Percentiles rank a stretch among this genome's conserved stretches.
These are phyloP conservation scores for Orbicella faveolata DNA, from an alignment of 64 coral and sea anemone species.

Conservation along the genomic window DNA sequence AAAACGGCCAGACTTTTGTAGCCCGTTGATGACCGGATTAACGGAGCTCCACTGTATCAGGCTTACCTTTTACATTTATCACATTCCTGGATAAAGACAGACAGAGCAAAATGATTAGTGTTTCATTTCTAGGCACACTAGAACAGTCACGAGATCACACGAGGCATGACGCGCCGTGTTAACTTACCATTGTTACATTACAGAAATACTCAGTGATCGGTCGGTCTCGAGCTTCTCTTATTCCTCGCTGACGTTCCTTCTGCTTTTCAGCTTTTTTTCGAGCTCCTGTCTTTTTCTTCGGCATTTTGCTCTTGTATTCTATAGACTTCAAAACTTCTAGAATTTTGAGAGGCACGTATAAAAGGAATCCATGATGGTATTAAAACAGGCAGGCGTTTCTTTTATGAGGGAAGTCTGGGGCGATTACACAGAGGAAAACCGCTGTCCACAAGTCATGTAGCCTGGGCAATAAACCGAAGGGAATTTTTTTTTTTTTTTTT, in stretches of 20 bases:
- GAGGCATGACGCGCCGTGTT: no score
- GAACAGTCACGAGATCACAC: background rate
- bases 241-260: constrained; percentile 79
- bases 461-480: no score
- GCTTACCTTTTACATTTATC: constrained; percentile 98
- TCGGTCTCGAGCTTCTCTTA: constrained; percentile 50
- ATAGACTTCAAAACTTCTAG: background rate
- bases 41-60: background rate
- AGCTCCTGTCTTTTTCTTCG: constrained; percentile 98
- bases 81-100: constrained; percentile 78
- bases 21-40: background rate
- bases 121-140: background rate
- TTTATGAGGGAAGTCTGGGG: no score
- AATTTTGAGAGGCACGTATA: no score
- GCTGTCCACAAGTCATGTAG: no score
- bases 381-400: no score
- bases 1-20: background rate
- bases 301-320: constrained; percentile 51
- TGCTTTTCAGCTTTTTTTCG: constrained; percentile 98
- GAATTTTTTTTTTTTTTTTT: no score
- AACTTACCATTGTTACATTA: constrained; percentile 79
- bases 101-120: background rate
- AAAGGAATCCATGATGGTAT: no score
- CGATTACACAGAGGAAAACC: no score
- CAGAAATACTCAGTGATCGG: constrained; percentile 74